Evolutionary conservation across 2,888 invertebrate species (phyloP).

Genomic region (Muschampia plurimacula): DNA sequence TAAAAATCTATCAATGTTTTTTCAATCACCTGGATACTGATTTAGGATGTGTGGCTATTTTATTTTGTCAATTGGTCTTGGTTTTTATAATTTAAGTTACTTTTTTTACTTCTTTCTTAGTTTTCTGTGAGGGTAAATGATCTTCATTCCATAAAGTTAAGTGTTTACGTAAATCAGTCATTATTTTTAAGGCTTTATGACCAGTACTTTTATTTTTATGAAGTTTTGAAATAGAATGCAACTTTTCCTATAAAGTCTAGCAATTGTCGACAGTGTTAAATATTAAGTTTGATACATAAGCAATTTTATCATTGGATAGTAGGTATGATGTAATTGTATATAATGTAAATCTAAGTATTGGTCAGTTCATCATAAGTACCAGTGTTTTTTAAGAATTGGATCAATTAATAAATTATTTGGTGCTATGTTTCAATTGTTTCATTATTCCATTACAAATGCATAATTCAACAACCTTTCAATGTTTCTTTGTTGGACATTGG

Average conservation of each 20-base stretch:
- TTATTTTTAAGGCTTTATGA: constrained; percentile 50
- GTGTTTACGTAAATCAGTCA: constrained; percentile 50
- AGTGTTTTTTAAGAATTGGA: constrained; percentile 19
- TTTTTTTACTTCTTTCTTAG: neutral
- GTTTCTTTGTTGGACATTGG: too few species aligned
- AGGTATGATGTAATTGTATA: neutral
- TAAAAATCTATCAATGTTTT: too few species aligned
- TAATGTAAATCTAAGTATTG: constrained; percentile 10
- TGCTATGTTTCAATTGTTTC: constrained; percentile 27
- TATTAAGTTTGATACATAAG: constrained; percentile 22
- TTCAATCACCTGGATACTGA: too few species aligned
- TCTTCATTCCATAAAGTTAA: constrained; percentile 65
- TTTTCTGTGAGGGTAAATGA: constrained; percentile 52
- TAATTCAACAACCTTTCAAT: neutral
- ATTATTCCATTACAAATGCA: neutral
- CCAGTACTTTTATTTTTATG: constrained; percentile 12
- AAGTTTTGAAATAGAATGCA: neutral
- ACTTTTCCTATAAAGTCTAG: neutral
- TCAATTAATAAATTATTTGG: constrained; percentile 37
- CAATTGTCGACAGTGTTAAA: neutral
- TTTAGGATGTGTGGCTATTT: too few species aligned
- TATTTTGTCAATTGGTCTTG: too few species aligned
- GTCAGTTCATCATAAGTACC: constrained; percentile 14
- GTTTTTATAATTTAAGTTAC: neutral
- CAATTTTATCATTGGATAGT: constrained; percentile 23